A percentile compares a stretch with the other conserved stretches of the same genome.
Conservation (phyloP, 2,113 vertebrate genomes). For the Elgaria multicarinata region DNA sequence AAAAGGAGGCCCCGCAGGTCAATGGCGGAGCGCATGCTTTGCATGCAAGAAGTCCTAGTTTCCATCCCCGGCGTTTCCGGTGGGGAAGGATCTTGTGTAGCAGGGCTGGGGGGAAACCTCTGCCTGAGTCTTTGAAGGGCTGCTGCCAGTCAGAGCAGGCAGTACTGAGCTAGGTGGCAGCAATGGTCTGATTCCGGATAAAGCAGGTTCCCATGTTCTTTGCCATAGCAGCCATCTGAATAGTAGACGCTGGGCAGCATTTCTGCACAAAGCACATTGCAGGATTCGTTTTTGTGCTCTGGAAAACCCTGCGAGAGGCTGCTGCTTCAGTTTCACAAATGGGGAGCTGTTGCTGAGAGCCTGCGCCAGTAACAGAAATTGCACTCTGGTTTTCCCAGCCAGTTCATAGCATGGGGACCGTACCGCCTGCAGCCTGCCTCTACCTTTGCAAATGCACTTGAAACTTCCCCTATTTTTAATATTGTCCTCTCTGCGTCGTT, state of each 20-base stretch:
- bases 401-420: background rate
- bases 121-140: background rate
- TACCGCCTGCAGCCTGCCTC: fast-evolving
- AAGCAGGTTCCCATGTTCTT: background rate
- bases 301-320: background rate
- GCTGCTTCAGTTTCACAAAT: background rate
- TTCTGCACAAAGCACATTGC: background rate
- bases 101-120: background rate
- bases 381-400: background rate
- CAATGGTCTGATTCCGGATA: background rate
- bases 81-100: background rate
- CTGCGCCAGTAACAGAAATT: background rate
- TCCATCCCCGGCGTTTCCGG: background rate
- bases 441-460: background rate
- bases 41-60: background rate
- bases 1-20: background rate
- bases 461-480: background rate
- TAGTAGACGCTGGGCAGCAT: background rate
- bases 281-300: background rate
- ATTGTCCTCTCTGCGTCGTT: background rate
- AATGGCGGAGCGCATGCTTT: background rate
- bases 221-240: background rate
- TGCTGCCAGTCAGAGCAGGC: background rate
- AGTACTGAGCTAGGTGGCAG: background rate
- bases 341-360: background rate